These are phyloP conservation scores for Rhyacophila evoluta DNA, from an alignment of 2,888 invertebrate genomes.

Conservation along the genomic window DNA sequence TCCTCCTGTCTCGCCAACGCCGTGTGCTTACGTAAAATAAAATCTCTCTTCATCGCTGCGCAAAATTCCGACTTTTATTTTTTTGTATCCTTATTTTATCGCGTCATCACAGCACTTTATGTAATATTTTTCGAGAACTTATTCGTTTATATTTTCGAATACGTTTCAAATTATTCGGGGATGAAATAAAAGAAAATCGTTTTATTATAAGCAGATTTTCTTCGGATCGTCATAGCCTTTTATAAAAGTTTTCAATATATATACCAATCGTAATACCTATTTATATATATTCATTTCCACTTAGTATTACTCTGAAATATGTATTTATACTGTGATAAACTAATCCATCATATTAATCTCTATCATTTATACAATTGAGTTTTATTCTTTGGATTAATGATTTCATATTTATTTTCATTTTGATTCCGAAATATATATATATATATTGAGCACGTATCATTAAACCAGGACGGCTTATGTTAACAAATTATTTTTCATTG, in stretches of 20 bases:
- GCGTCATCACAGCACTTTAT: not conserved
- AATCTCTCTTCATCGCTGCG: not conserved
- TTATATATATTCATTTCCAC: not conserved
- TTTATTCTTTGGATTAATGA: no score
- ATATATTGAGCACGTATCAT: no score
- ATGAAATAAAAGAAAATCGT: not conserved
- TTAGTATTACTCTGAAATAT: not conserved
- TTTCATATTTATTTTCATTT: no score
- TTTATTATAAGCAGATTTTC: not conserved
- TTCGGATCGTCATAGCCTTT: no score
- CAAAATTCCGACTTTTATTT: not conserved
- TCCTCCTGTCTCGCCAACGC: not conserved
- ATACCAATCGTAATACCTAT: no score
- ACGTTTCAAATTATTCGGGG: not conserved
- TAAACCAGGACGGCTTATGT: no score
- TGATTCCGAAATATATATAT: no score
- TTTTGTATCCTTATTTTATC: slow-evolving; percentile 8
- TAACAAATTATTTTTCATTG: no score
- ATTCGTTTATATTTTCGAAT: not conserved
- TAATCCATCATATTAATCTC: no score
- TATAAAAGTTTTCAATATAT: no score
- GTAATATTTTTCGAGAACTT: not conserved
- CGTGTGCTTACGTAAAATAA: not conserved
- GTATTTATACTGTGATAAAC: no score
- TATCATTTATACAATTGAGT: no score